A percentile compares a stretch with the other conserved stretches of the same genome.
phyloP scores from a whole-genome alignment of 2,888 invertebrate genomes.

The Caenorhabditis sp. region DNA sequence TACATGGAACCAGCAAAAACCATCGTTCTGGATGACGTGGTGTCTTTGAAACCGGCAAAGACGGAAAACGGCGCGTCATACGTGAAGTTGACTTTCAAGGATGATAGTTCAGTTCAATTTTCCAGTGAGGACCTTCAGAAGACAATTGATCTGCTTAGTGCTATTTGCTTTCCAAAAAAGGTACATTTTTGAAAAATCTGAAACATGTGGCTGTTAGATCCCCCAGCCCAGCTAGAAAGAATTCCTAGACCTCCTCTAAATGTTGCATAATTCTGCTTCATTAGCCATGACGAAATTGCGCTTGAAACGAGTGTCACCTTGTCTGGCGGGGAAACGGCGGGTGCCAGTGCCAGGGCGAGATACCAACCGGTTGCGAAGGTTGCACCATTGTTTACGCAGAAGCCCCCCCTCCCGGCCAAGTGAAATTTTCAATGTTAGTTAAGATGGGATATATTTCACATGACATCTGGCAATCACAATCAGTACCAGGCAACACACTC shows the following conservation, averaged over 20 bases:
- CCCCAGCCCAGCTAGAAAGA: neutral
- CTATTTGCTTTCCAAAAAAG: slow-evolving; percentile 62
- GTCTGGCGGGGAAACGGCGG: slow-evolving; percentile 12
- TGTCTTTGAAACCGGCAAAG: slow-evolving; percentile 58
- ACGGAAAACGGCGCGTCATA: slow-evolving; percentile 46
- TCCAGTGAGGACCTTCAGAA: slow-evolving; percentile 55
- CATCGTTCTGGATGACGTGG: slow-evolving; percentile 42
- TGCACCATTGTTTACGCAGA: slow-evolving; percentile 45
- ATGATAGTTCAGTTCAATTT: slow-evolving; percentile 50
- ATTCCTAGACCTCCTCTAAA: neutral
- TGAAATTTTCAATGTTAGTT: slow-evolving; percentile 42
- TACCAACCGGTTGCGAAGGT: slow-evolving; percentile 53
- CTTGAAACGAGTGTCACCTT: slow-evolving; percentile 1
- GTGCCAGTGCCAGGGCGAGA: slow-evolving; percentile 2
- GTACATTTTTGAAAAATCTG: too few species aligned
- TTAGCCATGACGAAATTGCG: slow-evolving; percentile 22
- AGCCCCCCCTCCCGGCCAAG: too few species aligned
- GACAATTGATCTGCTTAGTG: slow-evolving; percentile 45
- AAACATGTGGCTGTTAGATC: too few species aligned
- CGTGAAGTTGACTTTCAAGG: slow-evolving; percentile 44
- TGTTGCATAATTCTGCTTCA: slow-evolving; percentile 29
- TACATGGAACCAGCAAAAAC: slow-evolving; percentile 37
- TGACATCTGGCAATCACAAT: slow-evolving; percentile 30
- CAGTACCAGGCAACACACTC: too few species aligned
- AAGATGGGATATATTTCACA: slow-evolving; percentile 16